phyloP scores from a whole-genome alignment of 2,888 invertebrate genomes.

The Neoascia interrupta region DNA sequence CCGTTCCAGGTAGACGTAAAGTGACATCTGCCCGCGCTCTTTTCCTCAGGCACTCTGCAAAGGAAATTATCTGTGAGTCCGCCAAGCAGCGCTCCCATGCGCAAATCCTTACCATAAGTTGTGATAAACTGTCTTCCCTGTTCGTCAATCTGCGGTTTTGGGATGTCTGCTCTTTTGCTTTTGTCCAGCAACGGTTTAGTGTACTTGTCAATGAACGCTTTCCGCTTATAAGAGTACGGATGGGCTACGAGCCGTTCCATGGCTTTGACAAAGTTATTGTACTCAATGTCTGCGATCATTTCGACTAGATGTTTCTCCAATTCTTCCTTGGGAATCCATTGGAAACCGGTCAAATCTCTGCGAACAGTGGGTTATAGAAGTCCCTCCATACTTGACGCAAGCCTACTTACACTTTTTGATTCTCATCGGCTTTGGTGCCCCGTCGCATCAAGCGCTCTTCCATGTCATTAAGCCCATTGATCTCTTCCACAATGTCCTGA shows the following conservation, averaged over 20 bases:
- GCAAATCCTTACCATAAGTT: constrained; percentile 82
- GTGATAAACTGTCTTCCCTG: constrained; percentile 87
- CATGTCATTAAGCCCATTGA: constrained; percentile 84
- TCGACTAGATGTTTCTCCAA: constrained; percentile 86
- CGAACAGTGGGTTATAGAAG: constrained; percentile 64
- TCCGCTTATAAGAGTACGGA: constrained; percentile 85
- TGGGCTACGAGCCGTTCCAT: constrained; percentile 86
- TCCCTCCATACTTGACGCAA: neutral
- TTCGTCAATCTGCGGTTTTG: constrained; percentile 85
- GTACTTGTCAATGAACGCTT: constrained; percentile 88
- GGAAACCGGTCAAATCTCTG: constrained; percentile 82
- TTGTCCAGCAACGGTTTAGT: constrained; percentile 83
- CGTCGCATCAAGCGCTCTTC: constrained; percentile 86
- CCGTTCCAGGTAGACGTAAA: constrained; percentile 90
- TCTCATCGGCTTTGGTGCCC: constrained; percentile 83
- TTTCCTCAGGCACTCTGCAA: constrained; percentile 86
- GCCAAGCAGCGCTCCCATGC: neutral
- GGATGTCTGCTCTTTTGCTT: constrained; percentile 83
- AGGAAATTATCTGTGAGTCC: neutral
- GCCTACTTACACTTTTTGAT: constrained; percentile 81
- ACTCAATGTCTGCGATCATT: constrained; percentile 84
- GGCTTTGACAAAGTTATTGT: constrained; percentile 85
- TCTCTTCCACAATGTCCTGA: constrained; percentile 85
- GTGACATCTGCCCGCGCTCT: constrained; percentile 88
- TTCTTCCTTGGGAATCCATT: constrained; percentile 85